Evolutionary conservation across 2,113 vertebrate species (phyloP).

Genomic region (Uria lomvia): DNA sequence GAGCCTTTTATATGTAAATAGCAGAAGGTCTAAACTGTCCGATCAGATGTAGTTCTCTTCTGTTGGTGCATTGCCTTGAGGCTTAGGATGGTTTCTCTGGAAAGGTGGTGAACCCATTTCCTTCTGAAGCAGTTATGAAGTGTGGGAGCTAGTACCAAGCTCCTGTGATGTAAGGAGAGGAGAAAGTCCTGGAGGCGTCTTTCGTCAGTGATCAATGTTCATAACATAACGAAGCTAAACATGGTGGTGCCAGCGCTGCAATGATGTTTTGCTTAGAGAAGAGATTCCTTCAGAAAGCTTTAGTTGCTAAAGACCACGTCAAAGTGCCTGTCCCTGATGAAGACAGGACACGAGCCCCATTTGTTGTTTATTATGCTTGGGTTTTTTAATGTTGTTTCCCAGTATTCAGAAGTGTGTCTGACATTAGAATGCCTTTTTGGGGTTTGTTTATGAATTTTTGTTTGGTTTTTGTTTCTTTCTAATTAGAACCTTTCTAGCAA

Average conservation of each 20-base stretch:
- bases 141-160: background rate
- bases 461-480: background rate
- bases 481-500: background rate
- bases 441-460: background rate
- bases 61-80: background rate
- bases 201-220: background rate
- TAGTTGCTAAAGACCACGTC: background rate
- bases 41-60: background rate
- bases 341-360: background rate
- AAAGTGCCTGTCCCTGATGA: background rate
- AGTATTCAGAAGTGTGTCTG: background rate
- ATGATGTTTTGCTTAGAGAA: background rate
- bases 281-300: background rate
- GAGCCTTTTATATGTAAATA: background rate
- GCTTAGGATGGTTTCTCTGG: background rate
- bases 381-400: background rate
- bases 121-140: background rate
- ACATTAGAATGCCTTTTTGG: background rate
- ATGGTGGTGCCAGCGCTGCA: background rate
- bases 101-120: background rate
- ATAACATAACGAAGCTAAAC: background rate
- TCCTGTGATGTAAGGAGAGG: background rate
- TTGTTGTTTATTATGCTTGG: background rate
- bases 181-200: background rate
- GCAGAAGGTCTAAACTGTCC: background rate